Base-by-base conservation (phyloP, 1,140 invertebrate genomes). In the Luehdorfia chinensis region DNA sequence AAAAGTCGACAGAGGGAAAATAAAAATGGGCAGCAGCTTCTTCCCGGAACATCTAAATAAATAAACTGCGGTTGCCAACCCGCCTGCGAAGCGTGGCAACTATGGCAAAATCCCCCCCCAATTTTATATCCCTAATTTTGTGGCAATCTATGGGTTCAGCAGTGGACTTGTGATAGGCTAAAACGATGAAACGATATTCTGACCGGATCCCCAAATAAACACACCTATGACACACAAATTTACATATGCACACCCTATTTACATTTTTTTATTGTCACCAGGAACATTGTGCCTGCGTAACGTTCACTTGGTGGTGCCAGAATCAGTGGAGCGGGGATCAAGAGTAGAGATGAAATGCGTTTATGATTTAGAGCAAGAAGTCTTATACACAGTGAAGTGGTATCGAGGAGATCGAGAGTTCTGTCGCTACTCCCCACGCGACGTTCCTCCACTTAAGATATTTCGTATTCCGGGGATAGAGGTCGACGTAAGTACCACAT, bases 371-470 rank as follows among this genome's bases (percentile, higher is more conserved):
- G 94, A 94, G 68, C 90, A 89, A 18, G 93, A 94, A 55, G 90
- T 89, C 19, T 87, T 96, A 44, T 96, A 95, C 83, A 92, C 93
- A 49, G 93, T 96, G 59, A 95, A 95, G 87, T 96, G 94, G 94
- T 95, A 96, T 84, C 90, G 92, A 51, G 92, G 91, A 23, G 89
- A 89, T 53, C 76, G 89, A 48, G 92, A 93, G 77, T 93, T 93
- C 84, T 93, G 92, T 81, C 88, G 92, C 54, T 93, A 90, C 61
- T 89, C 90, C 2, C 92, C 92, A 4, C 89, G 88, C 44, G 91
- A 92, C 55, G 89, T 87, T 31, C 92, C 92, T 4, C 83, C 90
- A 1, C 90, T 90, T 32, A 93, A 93, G 75, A 88, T 90, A 45
- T 94, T 94, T 66, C 87, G 89, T 31, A 88, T 92, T 47, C 71